These are phyloP conservation scores for Acrocyrtus sp. DNA, from an alignment of 2,888 invertebrate species.

Conservation along the genomic window DNA sequence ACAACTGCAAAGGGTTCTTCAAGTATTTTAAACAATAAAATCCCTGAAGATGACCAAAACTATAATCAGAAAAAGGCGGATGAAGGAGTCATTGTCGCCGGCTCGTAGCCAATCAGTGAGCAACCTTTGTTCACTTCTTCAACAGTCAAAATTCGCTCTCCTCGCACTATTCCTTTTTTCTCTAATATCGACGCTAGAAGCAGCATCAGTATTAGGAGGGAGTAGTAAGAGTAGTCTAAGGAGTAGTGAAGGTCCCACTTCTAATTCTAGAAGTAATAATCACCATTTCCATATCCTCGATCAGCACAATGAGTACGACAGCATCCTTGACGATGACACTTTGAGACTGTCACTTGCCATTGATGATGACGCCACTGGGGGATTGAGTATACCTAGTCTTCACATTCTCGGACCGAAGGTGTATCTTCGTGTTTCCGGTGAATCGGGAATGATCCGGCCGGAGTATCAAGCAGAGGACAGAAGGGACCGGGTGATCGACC, in stretches of 20 bases:
- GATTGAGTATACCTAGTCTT: constrained; percentile 28
- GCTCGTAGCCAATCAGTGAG: too few species aligned
- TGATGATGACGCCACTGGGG: constrained; percentile 25
- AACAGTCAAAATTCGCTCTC: constrained; percentile 8
- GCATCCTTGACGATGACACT: constrained; percentile 42
- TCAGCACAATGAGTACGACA: constrained; percentile 38
- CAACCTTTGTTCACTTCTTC: neutral
- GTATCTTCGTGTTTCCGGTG: constrained; percentile 35
- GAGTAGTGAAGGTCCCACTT: neutral
- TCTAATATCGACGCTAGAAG: constrained; percentile 23
- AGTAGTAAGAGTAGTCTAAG: too few species aligned
- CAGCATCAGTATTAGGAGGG: constrained; percentile 41
- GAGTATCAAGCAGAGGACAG: neutral
- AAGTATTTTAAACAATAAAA: too few species aligned
- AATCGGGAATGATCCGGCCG: constrained; percentile 49
- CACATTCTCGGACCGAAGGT: constrained; percentile 28
- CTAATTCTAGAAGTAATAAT: neutral
- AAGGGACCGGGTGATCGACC: constrained; percentile 4
- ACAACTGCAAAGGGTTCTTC: too few species aligned
- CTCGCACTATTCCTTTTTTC: constrained; percentile 19
- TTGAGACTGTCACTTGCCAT: constrained; percentile 37
- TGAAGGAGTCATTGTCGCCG: constrained; percentile 22
- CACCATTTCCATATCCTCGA: constrained; percentile 19
- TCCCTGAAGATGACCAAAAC: constrained; percentile 24
- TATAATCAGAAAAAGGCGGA: constrained; percentile 30